These are phyloP conservation scores for Drosophila ambigua DNA, from an alignment of 1,140 invertebrate species.

Conservation along the genomic window DNA sequence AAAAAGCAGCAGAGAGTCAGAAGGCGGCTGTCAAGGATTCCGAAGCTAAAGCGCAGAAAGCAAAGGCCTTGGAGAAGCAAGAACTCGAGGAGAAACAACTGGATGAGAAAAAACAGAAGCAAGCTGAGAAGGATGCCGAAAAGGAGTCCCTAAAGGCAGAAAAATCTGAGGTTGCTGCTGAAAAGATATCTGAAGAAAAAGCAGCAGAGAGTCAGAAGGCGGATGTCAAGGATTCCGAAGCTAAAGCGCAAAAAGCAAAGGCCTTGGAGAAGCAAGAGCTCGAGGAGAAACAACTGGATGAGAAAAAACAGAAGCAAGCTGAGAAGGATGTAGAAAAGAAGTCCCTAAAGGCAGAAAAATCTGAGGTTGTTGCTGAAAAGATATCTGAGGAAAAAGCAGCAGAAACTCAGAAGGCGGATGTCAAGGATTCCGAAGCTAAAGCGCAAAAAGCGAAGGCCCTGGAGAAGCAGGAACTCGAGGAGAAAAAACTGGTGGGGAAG, in stretches of 20 bases:
- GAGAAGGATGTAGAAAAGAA: neutral
- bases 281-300: conserved; percentile 9
- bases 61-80: neutral
- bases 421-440: conserved; percentile 17
- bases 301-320: conserved; percentile 2
- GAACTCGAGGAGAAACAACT: neutral
- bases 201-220: neutral
- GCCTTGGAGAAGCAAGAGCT: conserved; percentile 7
- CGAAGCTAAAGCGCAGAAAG: conserved; percentile 1
- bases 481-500: conserved; percentile 12
- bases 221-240: conserved; percentile 7
- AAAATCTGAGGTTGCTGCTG: neutral
- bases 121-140: neutral
- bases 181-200: conserved; percentile 10
- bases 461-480: conserved; percentile 31
- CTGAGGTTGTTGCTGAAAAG: conserved; percentile 1
- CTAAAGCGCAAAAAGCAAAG: conserved; percentile 5
- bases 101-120: conserved; percentile 3
- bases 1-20: neutral
- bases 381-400: conserved; percentile 4
- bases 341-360: neutral
- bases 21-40: conserved; percentile 1
- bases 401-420: conserved; percentile 1
- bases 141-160: neutral
- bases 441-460: conserved; percentile 42